These are phyloP conservation scores for Drosophila kuntzei DNA, from an alignment of 2,888 invertebrate genomes.

Conservation along the genomic window DNA sequence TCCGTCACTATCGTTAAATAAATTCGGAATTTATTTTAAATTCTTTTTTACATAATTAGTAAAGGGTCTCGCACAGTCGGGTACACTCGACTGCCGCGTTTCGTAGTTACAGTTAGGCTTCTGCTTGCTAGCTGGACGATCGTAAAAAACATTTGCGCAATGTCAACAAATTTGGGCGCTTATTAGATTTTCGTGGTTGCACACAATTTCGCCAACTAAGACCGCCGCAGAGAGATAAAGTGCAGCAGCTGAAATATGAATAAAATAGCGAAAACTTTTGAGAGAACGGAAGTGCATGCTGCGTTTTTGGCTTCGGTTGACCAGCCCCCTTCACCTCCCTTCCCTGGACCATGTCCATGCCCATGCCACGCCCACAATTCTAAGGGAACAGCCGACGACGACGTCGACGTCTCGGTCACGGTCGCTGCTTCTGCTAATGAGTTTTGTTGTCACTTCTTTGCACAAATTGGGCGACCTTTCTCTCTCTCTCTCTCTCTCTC, in stretches of 20 bases:
- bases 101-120: slow-evolving; percentile 47
- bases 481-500: background rate
- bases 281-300: slow-evolving; percentile 69
- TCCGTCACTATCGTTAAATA: too few relatives aligned
- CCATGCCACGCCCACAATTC: slow-evolving; percentile 57
- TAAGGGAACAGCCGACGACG: slow-evolving; percentile 24
- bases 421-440: slow-evolving; percentile 78
- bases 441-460: slow-evolving; percentile 79
- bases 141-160: slow-evolving; percentile 81
- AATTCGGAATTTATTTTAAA: too few relatives aligned
- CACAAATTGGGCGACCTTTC: slow-evolving; percentile 64
- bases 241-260: slow-evolving; percentile 65
- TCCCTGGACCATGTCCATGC: too few relatives aligned
- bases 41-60: too few relatives aligned
- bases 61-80: background rate
- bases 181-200: slow-evolving; percentile 81
- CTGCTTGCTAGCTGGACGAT: slow-evolving; percentile 24
- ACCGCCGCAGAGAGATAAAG: slow-evolving; percentile 75
- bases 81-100: slow-evolving; percentile 20
- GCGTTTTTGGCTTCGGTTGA: slow-evolving; percentile 71
- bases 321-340: too few relatives aligned
- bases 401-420: slow-evolving; percentile 65
- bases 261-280: slow-evolving; percentile 68
- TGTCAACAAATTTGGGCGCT: slow-evolving; percentile 81
- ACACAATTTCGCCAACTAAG: slow-evolving; percentile 82